These are phyloP conservation scores for Andrena dorsata DNA, from an alignment of 2,888 invertebrate species.

Conservation along the genomic window DNA sequence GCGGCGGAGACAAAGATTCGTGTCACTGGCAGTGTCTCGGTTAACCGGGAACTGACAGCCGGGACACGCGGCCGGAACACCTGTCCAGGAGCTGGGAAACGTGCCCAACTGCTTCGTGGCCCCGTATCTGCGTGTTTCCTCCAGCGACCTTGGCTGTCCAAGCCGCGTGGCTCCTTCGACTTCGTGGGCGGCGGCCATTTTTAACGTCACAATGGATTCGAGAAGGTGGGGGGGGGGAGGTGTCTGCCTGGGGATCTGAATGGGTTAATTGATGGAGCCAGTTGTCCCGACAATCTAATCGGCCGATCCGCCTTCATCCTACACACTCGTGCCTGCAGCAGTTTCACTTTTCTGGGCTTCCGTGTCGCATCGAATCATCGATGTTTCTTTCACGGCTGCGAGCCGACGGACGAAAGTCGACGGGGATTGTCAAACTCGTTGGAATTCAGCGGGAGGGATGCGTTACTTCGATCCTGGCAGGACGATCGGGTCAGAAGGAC, in stretches of 20 bases:
- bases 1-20: conserved; percentile 80
- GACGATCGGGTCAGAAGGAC: conserved; percentile 56
- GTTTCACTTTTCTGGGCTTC: no score
- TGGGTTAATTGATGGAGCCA: no score
- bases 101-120: conserved; percentile 38
- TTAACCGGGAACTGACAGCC: conserved; percentile 68
- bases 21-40: conserved; percentile 81
- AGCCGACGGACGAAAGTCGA: not conserved
- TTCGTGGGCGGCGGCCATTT: not conserved
- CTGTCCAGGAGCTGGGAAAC: conserved; percentile 62
- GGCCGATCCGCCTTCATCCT: no score
- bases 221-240: not conserved
- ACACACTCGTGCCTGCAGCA: no score
- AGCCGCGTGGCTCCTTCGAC: not conserved
- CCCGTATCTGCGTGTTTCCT: conserved; percentile 7
- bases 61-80: conserved; percentile 68
- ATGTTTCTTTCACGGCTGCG: not conserved
- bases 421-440: conserved; percentile 8
- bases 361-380: not conserved
- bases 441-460: conserved; percentile 33
- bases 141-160: conserved; percentile 4
- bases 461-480: conserved; percentile 60
- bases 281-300: no score
- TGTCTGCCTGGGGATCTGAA: no score
- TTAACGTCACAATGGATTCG: not conserved